Conservation (phyloP, 1,140 invertebrate species). For the Halictus rubicundus region DNA sequence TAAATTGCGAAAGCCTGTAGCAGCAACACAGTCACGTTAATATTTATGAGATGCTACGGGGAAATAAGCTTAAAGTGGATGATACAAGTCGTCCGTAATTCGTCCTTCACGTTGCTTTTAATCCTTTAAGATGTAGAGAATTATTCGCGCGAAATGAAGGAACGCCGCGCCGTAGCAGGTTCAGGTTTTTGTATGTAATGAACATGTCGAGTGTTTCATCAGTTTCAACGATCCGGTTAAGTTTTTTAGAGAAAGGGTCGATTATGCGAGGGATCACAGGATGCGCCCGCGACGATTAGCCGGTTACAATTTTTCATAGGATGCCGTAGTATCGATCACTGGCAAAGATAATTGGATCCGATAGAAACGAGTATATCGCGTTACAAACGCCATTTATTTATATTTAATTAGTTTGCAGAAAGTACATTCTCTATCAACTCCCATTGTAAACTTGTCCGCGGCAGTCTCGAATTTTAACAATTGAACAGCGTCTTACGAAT, state of each 20-base stretch:
- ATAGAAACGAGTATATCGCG: too few relatives aligned
- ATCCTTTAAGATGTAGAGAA: slow-evolving; percentile 25
- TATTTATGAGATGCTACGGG: slow-evolving; percentile 26
- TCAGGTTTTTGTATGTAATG: background rate
- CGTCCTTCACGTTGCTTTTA: slow-evolving; percentile 5
- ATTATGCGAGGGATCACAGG: too few relatives aligned
- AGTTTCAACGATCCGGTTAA: background rate
- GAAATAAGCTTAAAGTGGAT: slow-evolving; percentile 20
- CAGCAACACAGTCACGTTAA: slow-evolving; percentile 9
- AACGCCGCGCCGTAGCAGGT: background rate
- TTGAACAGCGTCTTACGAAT: too few relatives aligned
- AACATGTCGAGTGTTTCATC: slow-evolving; percentile 3
- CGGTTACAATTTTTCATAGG: too few relatives aligned
- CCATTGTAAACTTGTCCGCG: too few relatives aligned
- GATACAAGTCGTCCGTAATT: slow-evolving; percentile 30
- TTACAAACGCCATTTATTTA: too few relatives aligned
- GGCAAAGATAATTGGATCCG: too few relatives aligned
- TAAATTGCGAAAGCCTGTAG: slow-evolving; percentile 20
- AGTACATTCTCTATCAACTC: too few relatives aligned
- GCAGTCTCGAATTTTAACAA: too few relatives aligned
- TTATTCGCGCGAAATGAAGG: slow-evolving; percentile 20
- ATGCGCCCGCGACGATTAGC: too few relatives aligned
- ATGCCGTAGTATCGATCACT: too few relatives aligned
- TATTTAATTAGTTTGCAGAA: too few relatives aligned
- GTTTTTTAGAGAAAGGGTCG: background rate